phyloP scores from a whole-genome alignment of 2,797 vertebrate species.

The Chelonia mydas region DNA sequence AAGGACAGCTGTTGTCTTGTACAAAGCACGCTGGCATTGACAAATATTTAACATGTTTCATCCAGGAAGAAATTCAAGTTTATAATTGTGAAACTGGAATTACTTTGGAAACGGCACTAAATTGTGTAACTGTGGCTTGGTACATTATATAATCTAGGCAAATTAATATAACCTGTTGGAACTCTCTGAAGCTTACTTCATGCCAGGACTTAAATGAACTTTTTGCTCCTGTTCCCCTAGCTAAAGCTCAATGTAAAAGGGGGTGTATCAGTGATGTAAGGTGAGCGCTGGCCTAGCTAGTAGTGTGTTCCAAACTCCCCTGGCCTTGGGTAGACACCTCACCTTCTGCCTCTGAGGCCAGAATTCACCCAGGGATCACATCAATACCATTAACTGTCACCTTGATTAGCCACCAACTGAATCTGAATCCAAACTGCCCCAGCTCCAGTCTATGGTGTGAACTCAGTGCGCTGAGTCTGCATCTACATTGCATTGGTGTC shows the following conservation, averaged over 20 bases:
- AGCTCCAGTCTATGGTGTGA: background rate
- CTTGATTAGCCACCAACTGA: background rate
- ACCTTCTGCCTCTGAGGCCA: background rate
- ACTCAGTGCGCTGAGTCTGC: background rate
- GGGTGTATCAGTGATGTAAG: background rate
- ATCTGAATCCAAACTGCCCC: background rate
- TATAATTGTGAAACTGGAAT: background rate
- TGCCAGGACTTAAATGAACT: conserved; percentile 13
- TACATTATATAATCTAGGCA: background rate
- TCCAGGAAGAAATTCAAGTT: background rate
- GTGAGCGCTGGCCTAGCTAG: background rate
- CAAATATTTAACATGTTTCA: conserved; percentile 16
- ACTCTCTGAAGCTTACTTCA: background rate
- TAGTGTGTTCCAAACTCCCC: background rate
- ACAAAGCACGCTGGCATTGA: background rate
- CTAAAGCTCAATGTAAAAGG: background rate
- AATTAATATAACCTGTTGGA: conserved; percentile 30
- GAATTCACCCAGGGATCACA: background rate
- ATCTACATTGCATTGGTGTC: background rate
- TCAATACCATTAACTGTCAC: background rate
- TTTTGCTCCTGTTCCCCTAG: background rate
- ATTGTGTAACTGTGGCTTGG: conserved; percentile 19
- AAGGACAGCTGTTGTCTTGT: background rate
- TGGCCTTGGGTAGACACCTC: background rate
- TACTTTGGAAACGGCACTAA: conserved; percentile 14